Evolutionary conservation across 2,797 vertebrate genomes (phyloP), one percentile per base, ranked within the genome.

Genomic region (Eutrigla gurnardus): DNA sequence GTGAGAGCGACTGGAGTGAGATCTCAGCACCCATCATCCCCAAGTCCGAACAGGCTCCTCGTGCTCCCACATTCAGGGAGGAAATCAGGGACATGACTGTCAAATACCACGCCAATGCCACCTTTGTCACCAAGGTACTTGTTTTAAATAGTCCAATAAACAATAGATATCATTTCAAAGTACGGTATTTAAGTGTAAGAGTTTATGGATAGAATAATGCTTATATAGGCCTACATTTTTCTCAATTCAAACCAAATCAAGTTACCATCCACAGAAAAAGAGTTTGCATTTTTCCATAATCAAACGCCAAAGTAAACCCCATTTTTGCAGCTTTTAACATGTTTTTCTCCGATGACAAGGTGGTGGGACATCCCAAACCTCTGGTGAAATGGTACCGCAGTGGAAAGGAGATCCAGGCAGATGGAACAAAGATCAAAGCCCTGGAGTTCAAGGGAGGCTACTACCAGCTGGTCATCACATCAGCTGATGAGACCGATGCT

Each of bases 361-460:
- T 99, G 86, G 93, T 96, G 57, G 98, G 98, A 61, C 83, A 99
- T 92, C 98, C 98, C 7, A 97, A 97, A 85, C 98, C 98, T 87
- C 68, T 96, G 54, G 95, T 99, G 49, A 99, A 99, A 92, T 99
- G 98, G 98, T 99, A 96, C 85, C 96, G 95, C 88, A 94, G 96
- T 86, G 98, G 98, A 81, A 99, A 99, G 93, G 98, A 99, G 90
- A 95, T 99, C 84, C 91, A 95, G 84, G 95, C 98, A 57, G 97
- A 99, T 91, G 98, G 98, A 85, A 94, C 96, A 81, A 99, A 99
- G 88, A 94, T 99, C 73, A 98, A 97, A 91, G 93, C 96, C 77
- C 96, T 96, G 83, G 98, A 99, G 94, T 99, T 98, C 90, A 99
- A 99, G 89, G 98, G 98, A 74, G 98, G 98, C 64, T 99, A 98